Evolutionary conservation across 1,140 invertebrate species (phyloP), one percentile per base, ranked within the genome.

Genomic region (Drosophila pallidifrons): DNA sequence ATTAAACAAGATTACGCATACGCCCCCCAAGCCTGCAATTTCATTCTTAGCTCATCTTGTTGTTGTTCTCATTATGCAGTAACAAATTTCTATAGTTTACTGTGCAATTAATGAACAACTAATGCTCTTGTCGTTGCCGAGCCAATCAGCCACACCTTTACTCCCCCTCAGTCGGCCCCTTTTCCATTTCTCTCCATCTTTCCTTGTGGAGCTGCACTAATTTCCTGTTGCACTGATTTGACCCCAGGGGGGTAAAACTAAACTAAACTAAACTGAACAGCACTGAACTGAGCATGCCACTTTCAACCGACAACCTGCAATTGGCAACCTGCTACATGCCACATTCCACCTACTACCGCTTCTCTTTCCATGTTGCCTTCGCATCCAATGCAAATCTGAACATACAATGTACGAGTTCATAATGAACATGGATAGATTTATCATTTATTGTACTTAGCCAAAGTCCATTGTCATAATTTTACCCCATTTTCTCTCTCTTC

Each of bases 31-130:
- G 2, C 10, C 13, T 10, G 7, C 35, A 41, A 13, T 43, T 38
- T 16, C 47, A 70, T 59, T 7, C 43, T 57, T 68, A 41, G 46
- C 54, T 25, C 30, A 55, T 28, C 32, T 15, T 66, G 45, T 61
- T 60, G 41, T 45, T 59, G 57, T 45, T 38, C 32, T 65, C 63
- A 74, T 77, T 75, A 77, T 51, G 51, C 51, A 65, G 47, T 20
- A 51, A 45, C 15, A 64, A 52, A 59, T 66, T 82, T 49, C 49
- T 47, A 80, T 73, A 49, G 65, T 69, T 71, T 77, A 16, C 55
- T 59, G 60, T 51, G 49, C 78, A 85, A 85, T 83, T 85, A 85
- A 83, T 81, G 77, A 81, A 75, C 81, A 83, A 68, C 68, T 77
- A 83, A 80, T 82, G 52, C 60, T 28, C 58, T 71, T 82, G 79